Evolutionary conservation across 2,797 vertebrate species (phyloP).

Genomic region (Enteromius mattozi): DNA sequence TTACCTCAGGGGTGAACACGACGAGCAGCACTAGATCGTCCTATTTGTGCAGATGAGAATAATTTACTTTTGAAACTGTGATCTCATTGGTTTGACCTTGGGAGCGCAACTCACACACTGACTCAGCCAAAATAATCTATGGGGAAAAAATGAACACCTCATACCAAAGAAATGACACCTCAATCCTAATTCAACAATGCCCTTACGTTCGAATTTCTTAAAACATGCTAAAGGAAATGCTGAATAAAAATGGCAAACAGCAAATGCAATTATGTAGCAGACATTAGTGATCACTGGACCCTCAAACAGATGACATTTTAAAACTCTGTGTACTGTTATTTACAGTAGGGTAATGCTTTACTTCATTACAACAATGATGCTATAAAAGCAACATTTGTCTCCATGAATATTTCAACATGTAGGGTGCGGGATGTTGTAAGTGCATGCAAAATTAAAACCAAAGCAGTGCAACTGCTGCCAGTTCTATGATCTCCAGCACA

Average conservation of each 20-base stretch:
- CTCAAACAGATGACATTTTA: constrained; percentile 2
- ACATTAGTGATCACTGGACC: background rate
- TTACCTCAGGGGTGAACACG: constrained; percentile 56
- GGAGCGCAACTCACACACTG: constrained; percentile 33
- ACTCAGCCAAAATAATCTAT: constrained; percentile 61
- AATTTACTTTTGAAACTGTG: constrained; percentile 63
- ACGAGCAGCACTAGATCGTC: constrained; percentile 56
- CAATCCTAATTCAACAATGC: constrained; percentile 26
- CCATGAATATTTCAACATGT: constrained; percentile 22
- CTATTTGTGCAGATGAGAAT: constrained; percentile 68
- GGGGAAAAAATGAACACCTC: constrained; percentile 30
- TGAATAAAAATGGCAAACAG: constrained; percentile 1
- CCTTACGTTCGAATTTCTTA: constrained; percentile 15
- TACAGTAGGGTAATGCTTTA: constrained; percentile 21
- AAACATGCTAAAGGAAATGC: constrained; percentile 7
- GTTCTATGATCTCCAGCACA: constrained; percentile 66
- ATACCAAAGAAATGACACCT: constrained; percentile 37
- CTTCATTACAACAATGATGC: constrained; percentile 4
- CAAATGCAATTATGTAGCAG: constrained; percentile 1
- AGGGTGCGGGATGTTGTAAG: constrained; percentile 53
- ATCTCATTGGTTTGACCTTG: constrained; percentile 66
- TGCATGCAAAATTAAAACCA: constrained; percentile 73
- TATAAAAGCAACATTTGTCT: constrained; percentile 45
- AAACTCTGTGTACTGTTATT: background rate
- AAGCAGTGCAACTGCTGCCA: constrained; percentile 66